A percentile compares a stretch with the other conserved stretches of the same genome.
phyloP scores from a whole-genome alignment of 1,140 invertebrate genomes.

The Apis florea region DNA sequence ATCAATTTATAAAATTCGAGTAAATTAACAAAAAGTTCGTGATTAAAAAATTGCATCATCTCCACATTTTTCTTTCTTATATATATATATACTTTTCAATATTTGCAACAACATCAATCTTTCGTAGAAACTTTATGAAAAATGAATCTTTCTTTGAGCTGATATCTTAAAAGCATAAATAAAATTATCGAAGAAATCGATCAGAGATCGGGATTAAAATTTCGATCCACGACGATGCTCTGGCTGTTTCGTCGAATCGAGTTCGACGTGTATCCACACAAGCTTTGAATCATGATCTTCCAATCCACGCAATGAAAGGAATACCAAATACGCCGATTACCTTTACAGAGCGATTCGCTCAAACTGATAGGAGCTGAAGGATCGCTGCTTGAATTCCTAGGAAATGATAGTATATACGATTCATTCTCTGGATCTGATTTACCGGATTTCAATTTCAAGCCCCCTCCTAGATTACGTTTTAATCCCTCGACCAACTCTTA shows the following conservation, averaged over 20 bases:
- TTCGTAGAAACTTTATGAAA: not conserved
- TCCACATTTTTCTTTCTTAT: no score
- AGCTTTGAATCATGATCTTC: constrained; percentile 45
- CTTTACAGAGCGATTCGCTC: not conserved
- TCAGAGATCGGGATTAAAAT: no score
- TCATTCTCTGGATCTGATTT: not conserved
- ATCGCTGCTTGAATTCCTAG: not conserved
- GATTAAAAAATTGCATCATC: no score
- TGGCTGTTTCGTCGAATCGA: no score
- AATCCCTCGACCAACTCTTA: not conserved
- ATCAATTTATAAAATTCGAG: no score
- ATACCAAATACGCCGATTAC: constrained; percentile 49
- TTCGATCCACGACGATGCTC: no score
- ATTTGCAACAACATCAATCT: no score
- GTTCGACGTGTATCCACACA: constrained; percentile 32
- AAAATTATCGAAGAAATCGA: no score
- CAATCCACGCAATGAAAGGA: constrained; percentile 47
- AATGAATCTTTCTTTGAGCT: no score
- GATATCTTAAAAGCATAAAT: no score
- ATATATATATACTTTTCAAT: no score
- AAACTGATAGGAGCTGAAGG: not conserved
- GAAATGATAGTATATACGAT: not conserved
- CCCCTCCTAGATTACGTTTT: constrained; percentile 1
- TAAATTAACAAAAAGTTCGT: no score
- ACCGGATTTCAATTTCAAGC: constrained; percentile 8